These are phyloP conservation scores for Brachionus rubens DNA, from an alignment of 1,140 invertebrate genomes.

Conservation along the genomic window DNA sequence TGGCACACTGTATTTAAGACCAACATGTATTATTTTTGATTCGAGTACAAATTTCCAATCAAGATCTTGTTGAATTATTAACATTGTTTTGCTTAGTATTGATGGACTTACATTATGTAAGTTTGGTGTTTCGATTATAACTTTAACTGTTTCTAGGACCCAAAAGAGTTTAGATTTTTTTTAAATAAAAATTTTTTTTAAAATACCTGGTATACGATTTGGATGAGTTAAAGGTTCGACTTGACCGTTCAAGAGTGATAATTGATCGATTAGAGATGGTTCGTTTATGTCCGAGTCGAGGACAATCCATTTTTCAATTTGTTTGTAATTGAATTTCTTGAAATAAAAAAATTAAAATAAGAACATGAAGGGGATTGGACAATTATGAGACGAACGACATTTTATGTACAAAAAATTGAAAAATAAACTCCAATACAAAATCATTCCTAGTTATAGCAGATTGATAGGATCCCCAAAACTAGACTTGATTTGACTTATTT, in stretches of 20 bases:
- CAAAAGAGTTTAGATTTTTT: too few species aligned
- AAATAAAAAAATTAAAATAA: too few species aligned
- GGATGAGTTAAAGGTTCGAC: not conserved
- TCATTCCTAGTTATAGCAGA: too few species aligned
- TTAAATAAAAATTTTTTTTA: not conserved
- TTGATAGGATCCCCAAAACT: too few species aligned
- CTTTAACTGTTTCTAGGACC: constrained; percentile 15
- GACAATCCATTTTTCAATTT: constrained; percentile 30
- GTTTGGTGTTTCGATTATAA: constrained; percentile 37
- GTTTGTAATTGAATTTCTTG: constrained; percentile 9
- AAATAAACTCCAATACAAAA: too few species aligned
- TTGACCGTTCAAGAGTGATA: not conserved
- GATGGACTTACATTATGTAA: constrained; percentile 22
- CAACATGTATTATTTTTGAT: constrained; percentile 8
- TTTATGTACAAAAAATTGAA: too few species aligned
- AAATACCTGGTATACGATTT: not conserved
- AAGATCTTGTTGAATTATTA: constrained; percentile 9
- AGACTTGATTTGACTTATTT: too few species aligned
- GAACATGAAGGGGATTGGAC: too few species aligned
- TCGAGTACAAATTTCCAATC: constrained; percentile 28
- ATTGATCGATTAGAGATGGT: not conserved
- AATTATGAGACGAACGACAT: too few species aligned
- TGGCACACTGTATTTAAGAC: constrained; percentile 24
- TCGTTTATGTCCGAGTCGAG: not conserved
- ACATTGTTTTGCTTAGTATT: constrained; percentile 1